phyloP scores from a whole-genome alignment of 2,797 vertebrate species.

The Tolypeutes matacus region DNA sequence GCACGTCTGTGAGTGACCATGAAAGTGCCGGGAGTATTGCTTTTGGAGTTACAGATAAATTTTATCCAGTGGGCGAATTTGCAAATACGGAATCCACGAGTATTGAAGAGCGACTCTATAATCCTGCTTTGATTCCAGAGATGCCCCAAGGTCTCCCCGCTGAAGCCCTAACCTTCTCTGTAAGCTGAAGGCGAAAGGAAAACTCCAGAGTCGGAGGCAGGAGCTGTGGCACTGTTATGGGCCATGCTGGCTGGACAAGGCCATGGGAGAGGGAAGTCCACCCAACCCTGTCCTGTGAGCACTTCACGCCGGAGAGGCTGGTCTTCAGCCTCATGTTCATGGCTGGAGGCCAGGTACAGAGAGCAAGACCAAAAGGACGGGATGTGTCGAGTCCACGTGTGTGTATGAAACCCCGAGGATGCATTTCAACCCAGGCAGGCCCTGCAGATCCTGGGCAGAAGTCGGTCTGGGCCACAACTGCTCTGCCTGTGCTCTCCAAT shows the following conservation, averaged over 20 bases:
- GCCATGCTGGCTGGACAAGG: not conserved
- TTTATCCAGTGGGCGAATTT: no score
- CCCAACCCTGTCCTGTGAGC: not conserved
- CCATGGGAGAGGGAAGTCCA: not conserved
- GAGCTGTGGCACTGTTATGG: not conserved
- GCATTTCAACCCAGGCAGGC: not conserved
- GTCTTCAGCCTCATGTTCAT: not conserved
- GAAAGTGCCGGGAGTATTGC: no score
- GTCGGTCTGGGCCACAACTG: conserved; percentile 20
- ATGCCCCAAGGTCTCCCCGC: not conserved
- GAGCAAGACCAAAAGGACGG: not conserved
- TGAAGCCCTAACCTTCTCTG: not conserved
- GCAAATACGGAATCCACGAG: no score
- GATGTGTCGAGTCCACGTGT: not conserved
- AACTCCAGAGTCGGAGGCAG: not conserved
- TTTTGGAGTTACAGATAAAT: no score
- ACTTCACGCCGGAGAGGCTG: not conserved
- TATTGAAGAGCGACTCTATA: no score
- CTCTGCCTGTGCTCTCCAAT: conserved; percentile 69
- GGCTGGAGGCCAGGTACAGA: not conserved
- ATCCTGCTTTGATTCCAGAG: not conserved
- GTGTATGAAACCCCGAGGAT: not conserved
- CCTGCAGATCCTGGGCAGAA: conserved; percentile 38
- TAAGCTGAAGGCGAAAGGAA: not conserved
- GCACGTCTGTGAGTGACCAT: no score